Base-by-base conservation (phyloP, 2,113 vertebrate species). In the Larimichthys polyactis region DNA sequence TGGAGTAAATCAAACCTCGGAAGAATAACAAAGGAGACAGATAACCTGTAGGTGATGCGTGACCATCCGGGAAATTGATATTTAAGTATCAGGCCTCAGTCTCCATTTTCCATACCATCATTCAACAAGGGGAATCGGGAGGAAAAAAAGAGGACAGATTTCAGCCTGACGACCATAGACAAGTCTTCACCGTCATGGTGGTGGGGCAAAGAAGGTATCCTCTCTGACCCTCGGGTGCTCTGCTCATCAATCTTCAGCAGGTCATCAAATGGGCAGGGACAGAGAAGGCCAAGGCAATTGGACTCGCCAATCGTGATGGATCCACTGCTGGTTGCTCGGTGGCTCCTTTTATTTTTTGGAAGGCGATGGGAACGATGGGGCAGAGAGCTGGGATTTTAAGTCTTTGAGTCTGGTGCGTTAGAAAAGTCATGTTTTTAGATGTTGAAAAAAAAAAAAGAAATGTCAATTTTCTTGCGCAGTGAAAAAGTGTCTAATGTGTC, bases 31-130 rank as follows among this genome's bases (percentile, higher is more conserved):
- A 27, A 70, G 75, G 59, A 88, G 79, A 87, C 79, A 75, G 85
- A 90, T 85, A 86, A 89, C 79, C 81, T 78, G 75, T 22, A 85
- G 81, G 78, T 85, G 83, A 90, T 84, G 89, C 79, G 83, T 89
- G 90, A 92, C 85, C 73, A 17, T 79, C 69, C 16, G 62, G 81
- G 79, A 93, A 91, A 92, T 87, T 87, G 90, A 94, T 94, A 91
- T 92, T 91, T 91, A 88, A 93, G 85, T 92, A 92, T 92, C 90
- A 87, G 69, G 73, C 46, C 62, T 92, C 90, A 79, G 73, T 82
- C 57, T 90, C 77, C 57, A 87, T 93, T 90, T 90, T 89, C 85
- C 79, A 70, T 83, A 71, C 80, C 75, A 90, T 93, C 85, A 83
- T 83, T 93, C 91, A 91, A 71, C 74, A 71, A 17, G 40, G 59